Base-by-base conservation (phyloP, 1,140 invertebrate species). In the Parasteatoda tepidariorum region DNA sequence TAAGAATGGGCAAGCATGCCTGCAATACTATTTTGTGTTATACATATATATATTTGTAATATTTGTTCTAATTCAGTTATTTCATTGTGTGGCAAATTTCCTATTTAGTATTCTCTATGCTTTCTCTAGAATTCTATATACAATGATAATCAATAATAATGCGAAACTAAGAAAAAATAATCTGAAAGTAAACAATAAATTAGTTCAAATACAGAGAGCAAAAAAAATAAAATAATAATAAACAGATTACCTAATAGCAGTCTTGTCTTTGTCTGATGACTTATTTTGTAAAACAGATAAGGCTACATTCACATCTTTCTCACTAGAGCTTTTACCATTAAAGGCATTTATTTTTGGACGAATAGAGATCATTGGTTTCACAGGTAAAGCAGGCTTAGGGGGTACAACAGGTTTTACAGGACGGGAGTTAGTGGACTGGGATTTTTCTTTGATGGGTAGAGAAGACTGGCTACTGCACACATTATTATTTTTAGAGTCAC, bases 341-440 rank as follows among this genome's bases (percentile, higher is more conserved):
- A 61, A 33, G 26, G 11, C 11, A 71, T 38, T n/a, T 5, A 30
- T 26, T 24, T 18, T 76, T 31, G 31, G 70, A 4, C 57, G 38
- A 30, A 41, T 59, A 41, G 62, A 22, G 22, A 78, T 33, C 68
- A 85, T 75, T n/a, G 85, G 85, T 68, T 86, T 85, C 24, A 85
- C 84, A 24, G 84, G 85, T 18, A 84, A 61, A 26, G 85, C 79
- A 24, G 85, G 85, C 28, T 86, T 86, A 13, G 85, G 85, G 15
- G 85, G 85, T 24, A 85, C 73, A 26, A 73, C 68, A 64, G 85
- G 85, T 76, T 85, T 85, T 26, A 48, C 26, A 26, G 18, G 30
- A 3, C 62, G 34, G 1, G 57, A 62, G 38, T 61, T 62, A 28
- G 26, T 3, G 30, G 57, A 22, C n/a, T 31, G 34, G 5, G 61